phyloP scores from a whole-genome alignment of 2,113 vertebrate species.

The Ascaphus truei region DNA sequence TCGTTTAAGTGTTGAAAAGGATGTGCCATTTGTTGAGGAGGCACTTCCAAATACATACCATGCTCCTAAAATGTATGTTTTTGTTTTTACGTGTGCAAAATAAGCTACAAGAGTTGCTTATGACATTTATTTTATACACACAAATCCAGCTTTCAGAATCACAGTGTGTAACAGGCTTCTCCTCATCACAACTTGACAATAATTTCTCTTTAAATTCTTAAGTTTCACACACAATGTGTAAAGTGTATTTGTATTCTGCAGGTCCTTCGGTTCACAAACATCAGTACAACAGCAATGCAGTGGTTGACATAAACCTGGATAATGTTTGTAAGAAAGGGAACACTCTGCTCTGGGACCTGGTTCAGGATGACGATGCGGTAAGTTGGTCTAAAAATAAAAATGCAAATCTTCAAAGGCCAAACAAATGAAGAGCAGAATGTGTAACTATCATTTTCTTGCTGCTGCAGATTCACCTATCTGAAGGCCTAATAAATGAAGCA shows the following conservation, averaged over 20 bases:
- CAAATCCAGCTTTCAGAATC: too few species aligned
- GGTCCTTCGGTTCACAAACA: conserved; percentile 96
- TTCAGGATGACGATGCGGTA: conserved; percentile 97
- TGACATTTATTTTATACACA: neutral
- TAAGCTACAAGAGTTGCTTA: too few species aligned
- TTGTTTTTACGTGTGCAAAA: too few species aligned
- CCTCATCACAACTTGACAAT: too few species aligned
- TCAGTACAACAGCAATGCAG: conserved; percentile 86
- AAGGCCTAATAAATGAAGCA: conserved; percentile 95
- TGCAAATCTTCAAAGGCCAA: too few species aligned
- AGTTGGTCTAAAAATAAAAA: conserved; percentile 52
- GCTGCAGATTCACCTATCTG: conserved; percentile 90
- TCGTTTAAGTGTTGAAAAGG: too few species aligned
- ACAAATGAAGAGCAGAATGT: neutral
- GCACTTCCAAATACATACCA: too few species aligned
- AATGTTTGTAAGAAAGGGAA: conserved; percentile 98
- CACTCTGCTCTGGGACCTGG: conserved; percentile 96
- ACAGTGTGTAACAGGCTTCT: too few species aligned
- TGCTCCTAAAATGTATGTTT: too few species aligned
- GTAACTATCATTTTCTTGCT: conserved; percentile 44
- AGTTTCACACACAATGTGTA: too few species aligned
- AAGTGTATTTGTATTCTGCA: conserved; percentile 58
- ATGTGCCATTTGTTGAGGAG: too few species aligned
- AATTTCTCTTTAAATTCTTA: too few species aligned
- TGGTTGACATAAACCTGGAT: conserved; percentile 97